Conservation (phyloP, 2,797 vertebrate species). For the Zenarchopterus dispar region DNA sequence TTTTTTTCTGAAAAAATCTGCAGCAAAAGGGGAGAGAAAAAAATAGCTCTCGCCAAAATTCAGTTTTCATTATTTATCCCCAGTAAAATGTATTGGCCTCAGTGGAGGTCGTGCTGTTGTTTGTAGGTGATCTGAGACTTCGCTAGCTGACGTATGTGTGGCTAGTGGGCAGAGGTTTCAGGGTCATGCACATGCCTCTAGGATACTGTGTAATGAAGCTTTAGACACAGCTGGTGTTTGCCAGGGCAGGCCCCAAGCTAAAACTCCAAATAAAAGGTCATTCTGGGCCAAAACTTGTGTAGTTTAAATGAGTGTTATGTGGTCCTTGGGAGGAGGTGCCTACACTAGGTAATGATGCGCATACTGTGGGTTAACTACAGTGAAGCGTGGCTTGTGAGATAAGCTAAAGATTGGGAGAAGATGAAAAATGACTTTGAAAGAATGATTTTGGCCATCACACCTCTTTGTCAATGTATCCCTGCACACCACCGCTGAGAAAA, state of each 20-base stretch:
- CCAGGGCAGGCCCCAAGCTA: constrained; percentile 77
- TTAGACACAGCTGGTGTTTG: constrained; percentile 81
- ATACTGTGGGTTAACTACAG: constrained; percentile 50
- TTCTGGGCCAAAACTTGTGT: constrained; percentile 58
- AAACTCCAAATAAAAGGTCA: constrained; percentile 75
- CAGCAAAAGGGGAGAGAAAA: not conserved
- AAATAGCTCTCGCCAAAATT: constrained; percentile 6
- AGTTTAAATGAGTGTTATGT: constrained; percentile 42
- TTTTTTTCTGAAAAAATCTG: constrained; percentile 28
- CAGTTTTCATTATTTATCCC: constrained; percentile 39
- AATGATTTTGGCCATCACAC: constrained; percentile 55
- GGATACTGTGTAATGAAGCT: constrained; percentile 83
- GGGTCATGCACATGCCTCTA: constrained; percentile 75
- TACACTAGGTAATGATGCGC: constrained; percentile 4
- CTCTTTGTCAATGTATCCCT: constrained; percentile 60
- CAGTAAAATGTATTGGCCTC: constrained; percentile 43
- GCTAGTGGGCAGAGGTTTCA: constrained; percentile 72
- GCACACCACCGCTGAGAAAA: constrained; percentile 47
- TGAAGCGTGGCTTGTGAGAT: constrained; percentile 19
- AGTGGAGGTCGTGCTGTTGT: constrained; percentile 62
- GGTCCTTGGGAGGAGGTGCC: constrained; percentile 10
- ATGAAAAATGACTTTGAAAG: constrained; percentile 68
- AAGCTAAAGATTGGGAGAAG: constrained; percentile 47
- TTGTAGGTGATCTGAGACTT: constrained; percentile 46
- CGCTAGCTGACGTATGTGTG: constrained; percentile 43